Evolutionary conservation across 2,797 vertebrate genomes (phyloP).

Genomic region (Erethizon dorsatum): DNA sequence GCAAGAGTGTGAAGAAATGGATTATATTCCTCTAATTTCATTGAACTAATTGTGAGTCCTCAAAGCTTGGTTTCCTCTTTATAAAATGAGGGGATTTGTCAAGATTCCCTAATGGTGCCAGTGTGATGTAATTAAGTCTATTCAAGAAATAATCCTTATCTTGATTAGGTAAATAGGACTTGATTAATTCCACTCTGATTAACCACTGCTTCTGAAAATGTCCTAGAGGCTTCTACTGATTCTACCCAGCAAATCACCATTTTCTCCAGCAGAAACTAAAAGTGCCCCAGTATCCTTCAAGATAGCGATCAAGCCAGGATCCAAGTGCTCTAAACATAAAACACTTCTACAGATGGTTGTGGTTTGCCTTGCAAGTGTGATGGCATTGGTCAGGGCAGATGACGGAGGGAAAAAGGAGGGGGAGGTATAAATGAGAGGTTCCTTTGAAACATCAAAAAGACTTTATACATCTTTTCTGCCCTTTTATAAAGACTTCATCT

Average conservation of each 20-base stretch:
- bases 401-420: background rate
- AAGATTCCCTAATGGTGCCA: slow-evolving; percentile 74
- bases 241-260: slow-evolving; percentile 49
- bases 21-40: slow-evolving; percentile 67
- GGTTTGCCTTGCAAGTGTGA: slow-evolving; percentile 70
- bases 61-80: slow-evolving; percentile 74
- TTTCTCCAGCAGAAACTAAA: slow-evolving; percentile 68
- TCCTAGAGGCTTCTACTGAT: background rate
- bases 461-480: slow-evolving; percentile 84
- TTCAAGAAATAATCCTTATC: slow-evolving; percentile 83
- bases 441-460: slow-evolving; percentile 85
- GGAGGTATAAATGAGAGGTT: slow-evolving; percentile 67
- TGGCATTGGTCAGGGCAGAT: slow-evolving; percentile 69
- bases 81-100: slow-evolving; percentile 75
- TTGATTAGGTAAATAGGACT: slow-evolving; percentile 85
- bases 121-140: slow-evolving; percentile 78
- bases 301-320: slow-evolving; percentile 46
- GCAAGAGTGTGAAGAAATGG: slow-evolving; percentile 63
- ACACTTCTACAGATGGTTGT: slow-evolving; percentile 59
- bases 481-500: slow-evolving; percentile 88
- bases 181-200: slow-evolving; percentile 85
- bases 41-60: slow-evolving; percentile 74
- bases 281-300: slow-evolving; percentile 10
- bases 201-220: slow-evolving; percentile 75
- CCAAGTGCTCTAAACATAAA: slow-evolving; percentile 66